Percentiles rank a stretch among this genome's conserved stretches.
Conservation (phyloP, 2,888 invertebrate species). For the Carcina quercana region DNA sequence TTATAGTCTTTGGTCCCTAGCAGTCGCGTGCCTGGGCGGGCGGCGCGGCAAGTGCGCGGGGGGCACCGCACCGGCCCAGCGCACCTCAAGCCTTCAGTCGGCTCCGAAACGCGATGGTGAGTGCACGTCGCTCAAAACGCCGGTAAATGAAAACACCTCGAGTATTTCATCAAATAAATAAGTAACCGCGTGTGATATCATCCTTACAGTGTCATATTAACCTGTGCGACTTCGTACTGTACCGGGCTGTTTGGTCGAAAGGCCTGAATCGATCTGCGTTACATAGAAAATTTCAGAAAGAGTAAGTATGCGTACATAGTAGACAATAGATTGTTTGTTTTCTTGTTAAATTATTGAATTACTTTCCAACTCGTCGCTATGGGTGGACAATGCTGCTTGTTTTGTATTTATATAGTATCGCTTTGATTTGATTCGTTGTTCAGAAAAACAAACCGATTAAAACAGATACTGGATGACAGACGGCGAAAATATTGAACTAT, state of each 20-base stretch:
- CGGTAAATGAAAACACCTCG: slow-evolving; percentile 18
- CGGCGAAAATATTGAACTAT: too few species aligned
- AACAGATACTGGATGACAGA: too few species aligned
- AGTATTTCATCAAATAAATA: too few species aligned
- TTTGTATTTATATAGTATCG: too few species aligned
- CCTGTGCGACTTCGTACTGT: too few species aligned
- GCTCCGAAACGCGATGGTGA: slow-evolving; percentile 31
- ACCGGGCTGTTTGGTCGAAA: too few species aligned
- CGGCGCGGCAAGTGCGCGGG: slow-evolving; percentile 33
- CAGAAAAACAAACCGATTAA: too few species aligned
- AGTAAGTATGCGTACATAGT: slow-evolving; percentile 6
- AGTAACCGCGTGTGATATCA: slow-evolving; percentile 31
- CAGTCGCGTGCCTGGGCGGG: slow-evolving; percentile 53
- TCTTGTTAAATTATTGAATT: too few species aligned
- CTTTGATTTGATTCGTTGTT: too few species aligned
- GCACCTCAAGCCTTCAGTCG: slow-evolving; percentile 53
- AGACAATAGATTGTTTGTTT: background rate
- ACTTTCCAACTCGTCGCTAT: too few species aligned
- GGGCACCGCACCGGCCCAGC: slow-evolving; percentile 41
- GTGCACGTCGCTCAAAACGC: slow-evolving; percentile 25
- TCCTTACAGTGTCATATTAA: slow-evolving; percentile 27
- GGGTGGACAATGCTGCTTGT: too few species aligned
- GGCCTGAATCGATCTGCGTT: too few species aligned
- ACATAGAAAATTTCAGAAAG: slow-evolving; percentile 5
- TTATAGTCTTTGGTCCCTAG: slow-evolving; percentile 39